phyloP scores from a whole-genome alignment of 1,140 invertebrate species.

The Sinella curviseta region DNA sequence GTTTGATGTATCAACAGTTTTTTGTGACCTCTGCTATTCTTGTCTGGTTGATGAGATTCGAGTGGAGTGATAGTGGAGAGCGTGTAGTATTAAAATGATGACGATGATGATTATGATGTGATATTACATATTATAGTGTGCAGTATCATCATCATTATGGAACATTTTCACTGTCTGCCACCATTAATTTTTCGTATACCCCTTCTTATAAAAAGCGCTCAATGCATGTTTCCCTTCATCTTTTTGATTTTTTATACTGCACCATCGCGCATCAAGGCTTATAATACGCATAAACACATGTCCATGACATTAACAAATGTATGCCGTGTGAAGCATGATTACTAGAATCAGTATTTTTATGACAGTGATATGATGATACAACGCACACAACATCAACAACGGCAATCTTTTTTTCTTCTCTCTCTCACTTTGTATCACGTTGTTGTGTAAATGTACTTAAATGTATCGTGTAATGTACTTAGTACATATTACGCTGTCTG shows the following conservation, averaged over 20 bases:
- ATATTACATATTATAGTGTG: too few species aligned
- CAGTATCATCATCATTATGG: neutral
- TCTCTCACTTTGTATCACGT: too few species aligned
- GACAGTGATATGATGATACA: conserved; percentile 9
- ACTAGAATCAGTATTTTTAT: conserved; percentile 15
- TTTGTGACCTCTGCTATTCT: neutral
- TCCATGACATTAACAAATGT: neutral
- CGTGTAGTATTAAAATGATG: too few species aligned
- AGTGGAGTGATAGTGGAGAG: too few species aligned
- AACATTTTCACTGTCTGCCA: neutral
- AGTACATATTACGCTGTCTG: too few species aligned
- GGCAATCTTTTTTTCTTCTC: neutral
- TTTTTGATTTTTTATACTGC: neutral
- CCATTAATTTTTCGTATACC: neutral
- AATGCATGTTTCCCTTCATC: neutral
- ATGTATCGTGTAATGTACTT: too few species aligned
- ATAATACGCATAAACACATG: conserved; percentile 2
- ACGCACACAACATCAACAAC: neutral
- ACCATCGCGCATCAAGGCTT: neutral
- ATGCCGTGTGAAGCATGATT: conserved; percentile 14
- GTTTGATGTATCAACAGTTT: neutral
- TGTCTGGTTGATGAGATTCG: too few species aligned
- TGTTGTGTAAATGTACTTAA: too few species aligned
- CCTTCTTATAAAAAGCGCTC: neutral
- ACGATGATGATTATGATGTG: neutral